These are phyloP conservation scores for Deroptyus accipitrinus DNA, from an alignment of 2,113 vertebrate species.

Conservation along the genomic window DNA sequence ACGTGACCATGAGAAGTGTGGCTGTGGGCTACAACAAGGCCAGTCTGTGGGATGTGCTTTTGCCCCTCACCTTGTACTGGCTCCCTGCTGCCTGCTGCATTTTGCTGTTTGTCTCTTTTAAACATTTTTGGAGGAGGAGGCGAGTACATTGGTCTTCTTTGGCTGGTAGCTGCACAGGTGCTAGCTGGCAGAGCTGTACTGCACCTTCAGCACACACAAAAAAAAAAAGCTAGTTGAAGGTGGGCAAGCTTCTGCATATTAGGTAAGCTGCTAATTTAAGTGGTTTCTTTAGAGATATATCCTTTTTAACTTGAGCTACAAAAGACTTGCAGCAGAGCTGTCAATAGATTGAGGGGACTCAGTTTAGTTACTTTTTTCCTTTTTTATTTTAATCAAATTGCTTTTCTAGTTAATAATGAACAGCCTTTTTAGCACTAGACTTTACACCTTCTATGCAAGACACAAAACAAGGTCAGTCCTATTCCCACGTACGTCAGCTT, in stretches of 20 bases:
- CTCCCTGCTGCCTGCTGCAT: neutral
- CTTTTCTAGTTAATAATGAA: constrained; percentile 34
- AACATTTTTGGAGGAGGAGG: neutral
- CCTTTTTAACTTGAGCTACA: neutral
- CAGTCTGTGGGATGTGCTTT: neutral
- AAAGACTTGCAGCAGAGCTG: neutral
- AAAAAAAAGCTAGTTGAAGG: neutral
- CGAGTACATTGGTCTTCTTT: neutral
- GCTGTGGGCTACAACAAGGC: neutral
- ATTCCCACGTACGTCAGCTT: neutral
- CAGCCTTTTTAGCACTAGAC: neutral
- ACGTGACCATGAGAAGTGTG: neutral
- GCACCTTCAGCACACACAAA: neutral
- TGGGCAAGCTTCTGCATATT: neutral
- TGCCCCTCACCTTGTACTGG: neutral
- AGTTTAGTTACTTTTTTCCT: neutral
- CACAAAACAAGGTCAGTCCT: neutral
- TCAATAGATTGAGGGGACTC: neutral
- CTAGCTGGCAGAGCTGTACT: neutral
- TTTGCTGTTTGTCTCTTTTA: neutral
- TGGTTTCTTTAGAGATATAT: neutral
- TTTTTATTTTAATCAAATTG: neutral
- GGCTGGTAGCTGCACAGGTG: neutral
- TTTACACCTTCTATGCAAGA: neutral
- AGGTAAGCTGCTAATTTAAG: constrained; percentile 29